These are phyloP conservation scores for Pollachius pollachius DNA, from an alignment of 2,113 vertebrate species.

Conservation along the genomic window DNA sequence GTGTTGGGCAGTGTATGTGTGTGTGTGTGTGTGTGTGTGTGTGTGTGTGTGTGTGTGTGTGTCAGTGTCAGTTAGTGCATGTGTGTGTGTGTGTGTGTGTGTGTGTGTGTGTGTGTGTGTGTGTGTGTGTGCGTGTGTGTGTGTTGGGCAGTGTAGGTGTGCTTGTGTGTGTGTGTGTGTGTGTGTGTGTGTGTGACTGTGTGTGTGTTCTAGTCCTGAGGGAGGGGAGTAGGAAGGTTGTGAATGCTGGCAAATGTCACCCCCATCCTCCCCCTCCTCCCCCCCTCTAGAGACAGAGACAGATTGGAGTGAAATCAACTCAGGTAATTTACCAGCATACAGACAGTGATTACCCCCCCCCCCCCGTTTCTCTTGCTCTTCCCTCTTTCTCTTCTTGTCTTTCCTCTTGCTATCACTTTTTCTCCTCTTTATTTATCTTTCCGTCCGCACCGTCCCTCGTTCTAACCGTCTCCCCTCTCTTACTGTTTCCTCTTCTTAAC, in stretches of 20 bases:
- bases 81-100: conserved; percentile 2
- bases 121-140: too few relatives aligned
- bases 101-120: too few relatives aligned
- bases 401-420: neutral
- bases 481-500: neutral
- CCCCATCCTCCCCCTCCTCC: conserved; percentile 24
- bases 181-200: too few relatives aligned
- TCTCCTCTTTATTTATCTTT: neutral
- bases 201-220: neutral
- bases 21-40: too few relatives aligned
- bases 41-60: neutral
- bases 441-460: neutral
- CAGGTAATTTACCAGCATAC: conserved; percentile 62
- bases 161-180: too few relatives aligned
- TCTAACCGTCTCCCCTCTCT: neutral
- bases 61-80: neutral
- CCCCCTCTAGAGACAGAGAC: conserved; percentile 54
- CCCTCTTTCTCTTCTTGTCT: too few relatives aligned
- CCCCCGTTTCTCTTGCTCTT: conserved; percentile 6
- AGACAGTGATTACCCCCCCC: conserved; percentile 58
- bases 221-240: conserved; percentile 16
- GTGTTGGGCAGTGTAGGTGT: too few relatives aligned
- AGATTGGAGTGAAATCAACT: conserved; percentile 70
- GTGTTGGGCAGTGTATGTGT: too few relatives aligned
- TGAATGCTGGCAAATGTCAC: conserved; percentile 59